Evolutionary conservation across 2,113 vertebrate species (phyloP).

Genomic region (Peromyscus californicus): DNA sequence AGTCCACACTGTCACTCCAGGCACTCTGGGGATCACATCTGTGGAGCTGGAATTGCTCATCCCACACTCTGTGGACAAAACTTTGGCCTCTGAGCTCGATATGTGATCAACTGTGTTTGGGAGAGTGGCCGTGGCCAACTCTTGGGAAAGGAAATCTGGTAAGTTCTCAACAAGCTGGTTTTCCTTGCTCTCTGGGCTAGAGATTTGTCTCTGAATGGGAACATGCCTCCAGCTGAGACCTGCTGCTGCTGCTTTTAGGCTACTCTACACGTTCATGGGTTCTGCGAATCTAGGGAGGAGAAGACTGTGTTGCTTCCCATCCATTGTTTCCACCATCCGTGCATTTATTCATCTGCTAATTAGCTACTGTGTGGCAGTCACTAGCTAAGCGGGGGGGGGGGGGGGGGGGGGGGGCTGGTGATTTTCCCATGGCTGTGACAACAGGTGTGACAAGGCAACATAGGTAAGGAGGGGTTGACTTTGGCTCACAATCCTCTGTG

Average conservation of each 20-base stretch:
- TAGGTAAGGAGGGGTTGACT: neutral
- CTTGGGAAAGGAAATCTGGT: constrained; percentile 49
- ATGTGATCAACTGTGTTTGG: constrained; percentile 36
- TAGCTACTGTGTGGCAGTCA: neutral
- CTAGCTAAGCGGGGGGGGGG: neutral
- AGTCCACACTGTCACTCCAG: neutral
- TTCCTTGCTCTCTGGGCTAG: constrained; percentile 21
- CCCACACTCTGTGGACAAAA: constrained; percentile 29
- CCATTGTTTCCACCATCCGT: neutral
- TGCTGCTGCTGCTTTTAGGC: neutral
- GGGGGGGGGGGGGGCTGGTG: too few relatives aligned
- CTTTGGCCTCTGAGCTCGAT: constrained; percentile 37
- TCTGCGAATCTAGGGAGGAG: constrained; percentile 8
- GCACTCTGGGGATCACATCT: constrained; percentile 64
- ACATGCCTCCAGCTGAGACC: constrained; percentile 31
- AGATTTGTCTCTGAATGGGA: constrained; percentile 47
- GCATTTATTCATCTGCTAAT: neutral
- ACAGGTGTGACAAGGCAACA: neutral
- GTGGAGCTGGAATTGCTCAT: constrained; percentile 31
- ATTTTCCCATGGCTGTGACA: neutral
- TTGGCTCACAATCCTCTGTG: neutral
- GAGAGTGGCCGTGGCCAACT: neutral
- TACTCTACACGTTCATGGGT: neutral
- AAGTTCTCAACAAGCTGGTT: constrained; percentile 45
- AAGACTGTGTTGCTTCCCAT: neutral